Conservation (phyloP, 2,797 vertebrate species). For the Enteromius thamalakanensis region DNA sequence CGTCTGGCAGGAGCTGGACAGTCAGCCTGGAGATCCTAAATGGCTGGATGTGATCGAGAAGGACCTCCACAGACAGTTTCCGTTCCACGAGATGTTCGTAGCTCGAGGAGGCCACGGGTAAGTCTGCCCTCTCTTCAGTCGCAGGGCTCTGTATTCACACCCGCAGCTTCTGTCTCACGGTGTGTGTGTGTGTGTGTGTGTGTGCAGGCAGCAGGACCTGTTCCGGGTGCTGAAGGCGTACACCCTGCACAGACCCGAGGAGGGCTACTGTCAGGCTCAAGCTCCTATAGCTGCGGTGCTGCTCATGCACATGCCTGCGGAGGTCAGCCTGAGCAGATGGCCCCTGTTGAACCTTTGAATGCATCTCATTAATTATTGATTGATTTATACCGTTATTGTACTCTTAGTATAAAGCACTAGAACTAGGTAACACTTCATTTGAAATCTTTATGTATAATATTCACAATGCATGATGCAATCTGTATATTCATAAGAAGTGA, state of each 20-base stretch:
- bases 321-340: slow-evolving; percentile 70
- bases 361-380: neutral
- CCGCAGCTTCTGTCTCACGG: too few species aligned
- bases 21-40: slow-evolving; percentile 86
- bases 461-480: neutral
- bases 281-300: slow-evolving; percentile 95
- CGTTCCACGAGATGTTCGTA: slow-evolving; percentile 98
- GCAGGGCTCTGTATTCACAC: neutral
- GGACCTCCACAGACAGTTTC: slow-evolving; percentile 97
- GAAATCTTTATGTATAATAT: slow-evolving; percentile 4
- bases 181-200: slow-evolving; percentile 4
- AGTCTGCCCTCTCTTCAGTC: slow-evolving; percentile 43
- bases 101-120: slow-evolving; percentile 94
- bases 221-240: slow-evolving; percentile 95
- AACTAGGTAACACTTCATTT: neutral
- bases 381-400: neutral
- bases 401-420: neutral
- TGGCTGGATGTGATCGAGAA: slow-evolving; percentile 95
- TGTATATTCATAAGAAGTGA: neutral
- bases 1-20: slow-evolving; percentile 83
- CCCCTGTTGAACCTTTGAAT: neutral
- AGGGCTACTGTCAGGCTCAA: slow-evolving; percentile 98
- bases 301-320: slow-evolving; percentile 98
- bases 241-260: slow-evolving; percentile 90
- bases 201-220: slow-evolving; percentile 90